These are phyloP conservation scores for Macrostomum cliftonense DNA, from an alignment of 2,888 invertebrate genomes.

Conservation along the genomic window DNA sequence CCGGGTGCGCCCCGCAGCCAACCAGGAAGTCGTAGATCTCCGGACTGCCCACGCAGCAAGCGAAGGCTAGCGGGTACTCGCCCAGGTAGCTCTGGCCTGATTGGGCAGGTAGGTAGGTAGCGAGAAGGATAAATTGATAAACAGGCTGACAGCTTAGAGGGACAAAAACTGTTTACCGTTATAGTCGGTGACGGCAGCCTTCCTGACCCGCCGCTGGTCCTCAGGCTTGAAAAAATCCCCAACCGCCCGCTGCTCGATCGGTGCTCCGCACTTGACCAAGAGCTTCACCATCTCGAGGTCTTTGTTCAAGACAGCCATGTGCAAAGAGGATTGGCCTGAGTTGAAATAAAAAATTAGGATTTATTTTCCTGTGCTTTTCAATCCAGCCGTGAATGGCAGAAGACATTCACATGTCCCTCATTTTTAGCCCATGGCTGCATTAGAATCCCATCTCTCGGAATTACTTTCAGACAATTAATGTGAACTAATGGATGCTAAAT, in stretches of 20 bases:
- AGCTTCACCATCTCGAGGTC: constrained; percentile 85
- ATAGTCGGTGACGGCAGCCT: constrained; percentile 53
- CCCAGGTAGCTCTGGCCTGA: constrained; percentile 79
- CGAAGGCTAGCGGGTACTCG: constrained; percentile 89
- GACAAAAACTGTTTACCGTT: constrained; percentile 45
- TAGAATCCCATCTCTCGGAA: too few species aligned
- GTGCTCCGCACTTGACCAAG: constrained; percentile 72
- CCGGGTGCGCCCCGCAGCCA: constrained; percentile 78
- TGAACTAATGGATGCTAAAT: too few species aligned
- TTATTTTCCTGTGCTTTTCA: too few species aligned
- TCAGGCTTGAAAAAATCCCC: constrained; percentile 84
- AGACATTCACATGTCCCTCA: too few species aligned
- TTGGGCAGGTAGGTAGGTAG: too few species aligned
- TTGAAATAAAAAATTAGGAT: constrained; percentile 8
- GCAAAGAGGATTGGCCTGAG: constrained; percentile 69
- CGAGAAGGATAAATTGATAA: constrained; percentile 6
- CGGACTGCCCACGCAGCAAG: constrained; percentile 87
- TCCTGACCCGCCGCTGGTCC: constrained; percentile 54
- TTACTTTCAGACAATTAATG: too few species aligned
- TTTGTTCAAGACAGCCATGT: constrained; percentile 83
- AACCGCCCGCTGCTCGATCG: constrained; percentile 73
- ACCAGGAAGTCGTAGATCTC: constrained; percentile 83
- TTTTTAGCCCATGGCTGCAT: too few species aligned
- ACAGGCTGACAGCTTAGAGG: neutral
- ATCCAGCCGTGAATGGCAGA: too few species aligned